Base-by-base conservation (phyloP, 1,140 invertebrate species). In the Cyrtorhinus lividipennis region DNA sequence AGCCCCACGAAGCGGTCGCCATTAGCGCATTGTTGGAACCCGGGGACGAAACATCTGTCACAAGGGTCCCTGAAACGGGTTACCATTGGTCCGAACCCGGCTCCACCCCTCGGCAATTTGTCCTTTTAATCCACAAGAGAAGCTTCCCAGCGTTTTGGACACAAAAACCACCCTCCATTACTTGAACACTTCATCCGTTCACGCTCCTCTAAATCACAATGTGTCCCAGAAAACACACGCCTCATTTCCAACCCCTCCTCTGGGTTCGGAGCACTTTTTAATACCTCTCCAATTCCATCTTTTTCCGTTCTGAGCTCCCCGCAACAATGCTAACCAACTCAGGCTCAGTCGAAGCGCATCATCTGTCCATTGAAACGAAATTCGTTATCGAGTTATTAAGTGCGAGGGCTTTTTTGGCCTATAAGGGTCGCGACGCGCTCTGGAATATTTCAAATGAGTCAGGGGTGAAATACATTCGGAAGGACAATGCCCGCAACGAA, bases 161-260 rank as follows among this genome's bases (percentile, higher is more conserved):
- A 53, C 48, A 53, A 53, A 53, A 53, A 53, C 48, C 48, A 53
- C 48, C 48, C 48, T 53, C 48, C 48, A 53, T 53, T 53, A 53
- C 48, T 20, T 53, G 12, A 22, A 22, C 48, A 22, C 48, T 53
- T 53, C 48, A 53, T 38, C 30, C 30, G 10, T 53, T 53, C 48
- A 53, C 48, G 48, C 48, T 53, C 48, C 48, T 53, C 48, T 53
- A 53, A 53, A 53, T 53, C 48, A 53, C 48, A 53, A 53, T 53
- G 48, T 22, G 48, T 15, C 48, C 48, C 48, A 12, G 48, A 53
- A 53, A 53, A 53, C 48, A 53, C 48, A 53, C 48, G 48, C 48
- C 48, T 53, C 48, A 53, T 53, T 53, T 53, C 48, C 48, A 53
- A 53, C 48, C 48, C 48, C 48, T 22, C 48, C 8, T 44, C n/a